Evolutionary conservation across 2,888 invertebrate species (phyloP), one percentile per base, ranked within the genome.

Genomic region (Harpalus rubripes): DNA sequence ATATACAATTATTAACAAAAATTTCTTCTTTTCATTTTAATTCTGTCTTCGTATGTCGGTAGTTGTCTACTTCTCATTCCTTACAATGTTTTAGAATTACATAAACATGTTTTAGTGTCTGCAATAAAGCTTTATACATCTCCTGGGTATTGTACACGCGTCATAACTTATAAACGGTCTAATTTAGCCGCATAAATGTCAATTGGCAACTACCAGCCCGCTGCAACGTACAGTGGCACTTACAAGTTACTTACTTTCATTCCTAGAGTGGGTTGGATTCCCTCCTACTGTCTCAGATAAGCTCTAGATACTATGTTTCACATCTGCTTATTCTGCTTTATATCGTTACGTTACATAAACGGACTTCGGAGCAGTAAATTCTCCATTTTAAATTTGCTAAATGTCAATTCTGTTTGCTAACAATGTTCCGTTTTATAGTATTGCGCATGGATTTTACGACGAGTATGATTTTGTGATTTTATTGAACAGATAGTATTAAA

Each of bases 181-280:
- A 74, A 74, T 74, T 74, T 74, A 74, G 15, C 72, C 8, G 16
- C 72, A 74, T 74, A 74, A 74, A 74, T 44, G 72, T 44, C 72
- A 74, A 74, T 74, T 74, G 72, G 18, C 44, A 44, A 44, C 72
- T 44, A 44, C 72, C 12, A 32, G 68, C 32, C 39, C 41, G 41
- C 41, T 32, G 12, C 6, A 16, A 16, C 16, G 18, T 44, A 41
- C 72, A 41, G 72, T 72, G 72, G 72, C 72, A 72, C 72, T 44
- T 63, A 22, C 63, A 63, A 22, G n/a, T 68, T 63, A 74, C 72
- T 68, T 63, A 74, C 72, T 74, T 74, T 68, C 68, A 68, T 68
- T 74, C 16, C 44, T 44, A 15, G 41, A 18, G 44, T 74, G 18
- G 72, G 72, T 5, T 44, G 44, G 6, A 39, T 39, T n/a, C 8